Evolutionary conservation across 1,140 invertebrate genomes (phyloP), one percentile per base, ranked within the genome.

Genomic region (Melipona quadrifasciata): DNA sequence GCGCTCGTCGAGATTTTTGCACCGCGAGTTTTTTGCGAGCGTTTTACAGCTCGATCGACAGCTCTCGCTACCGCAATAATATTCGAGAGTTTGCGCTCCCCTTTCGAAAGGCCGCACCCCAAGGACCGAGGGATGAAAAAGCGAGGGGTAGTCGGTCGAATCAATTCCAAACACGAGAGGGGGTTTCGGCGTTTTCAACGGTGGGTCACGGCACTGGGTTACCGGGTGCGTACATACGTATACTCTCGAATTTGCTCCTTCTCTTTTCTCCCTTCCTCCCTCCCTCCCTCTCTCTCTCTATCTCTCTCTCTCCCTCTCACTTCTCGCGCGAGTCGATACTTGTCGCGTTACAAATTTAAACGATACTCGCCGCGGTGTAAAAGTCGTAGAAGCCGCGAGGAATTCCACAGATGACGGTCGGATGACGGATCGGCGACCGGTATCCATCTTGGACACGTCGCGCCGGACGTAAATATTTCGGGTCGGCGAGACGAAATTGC

Each of bases 121-220:
- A 89, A 91, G 85, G 82, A 82, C 79, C 87, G 87, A 83, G 88
- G 86, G 85, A 87, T 92, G 86, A 86, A 88, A 92, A 92, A 89
- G 76, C 87, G 86, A 88, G 86, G 83, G 89, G 74, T 91, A 89
- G 87, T 87, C 84, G 84, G 85, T 87, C 86, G 87, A 92, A 92
- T 92, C 92, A 92, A 92, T 92, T 88, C 88, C 91, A 90, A 89
- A 91, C 85, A 91, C 80, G 64, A 64, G 77, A 81, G 89, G 82
- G n/a, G 80, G 72, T 80, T 89, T 86, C 82, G 82, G 77, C 76
- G 84, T 84, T 90, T 90, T 61, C 84, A 87, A 31, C 82, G 82
- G 58, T 84, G 87, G 86, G 84, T 90, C 85, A 83, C 80, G 87
- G 79, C 76, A 90, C 82, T 90, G 82, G 89, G 87, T 90, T 90